Conservation (phyloP, 2,888 invertebrate genomes). For the Cylindroiulus punctatus region DNA sequence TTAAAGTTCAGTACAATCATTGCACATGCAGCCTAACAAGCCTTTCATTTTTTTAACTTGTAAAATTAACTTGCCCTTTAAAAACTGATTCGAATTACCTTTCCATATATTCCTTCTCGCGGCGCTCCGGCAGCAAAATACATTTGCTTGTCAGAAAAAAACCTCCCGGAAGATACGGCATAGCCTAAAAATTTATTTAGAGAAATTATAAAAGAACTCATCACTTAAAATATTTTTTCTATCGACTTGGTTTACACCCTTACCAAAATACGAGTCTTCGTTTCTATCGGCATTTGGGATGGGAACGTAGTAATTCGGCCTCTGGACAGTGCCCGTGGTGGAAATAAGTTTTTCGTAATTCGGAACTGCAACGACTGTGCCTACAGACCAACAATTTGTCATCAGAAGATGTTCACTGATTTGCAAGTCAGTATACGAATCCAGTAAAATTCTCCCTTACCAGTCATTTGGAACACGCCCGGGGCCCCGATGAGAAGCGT, state of each 20-base stretch:
- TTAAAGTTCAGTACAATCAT: neutral
- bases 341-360: constrained; percentile 9
- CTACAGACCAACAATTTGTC: neutral
- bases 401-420: neutral
- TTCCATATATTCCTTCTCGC: constrained; percentile 65
- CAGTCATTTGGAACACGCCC: constrained; percentile 64
- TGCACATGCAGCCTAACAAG: neutral
- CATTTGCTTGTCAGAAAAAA: constrained; percentile 63
- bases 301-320: constrained; percentile 45
- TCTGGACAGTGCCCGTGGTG: constrained; percentile 7
- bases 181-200: constrained; percentile 63
- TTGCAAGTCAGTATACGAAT: neutral
- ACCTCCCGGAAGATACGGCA: constrained; percentile 63
- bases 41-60: neutral
- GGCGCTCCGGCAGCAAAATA: constrained; percentile 71
- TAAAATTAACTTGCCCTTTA: neutral
- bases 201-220: constrained; percentile 25
- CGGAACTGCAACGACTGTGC: constrained; percentile 36
- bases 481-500: constrained; percentile 67
- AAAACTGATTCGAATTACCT: constrained; percentile 60
- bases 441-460: neutral
- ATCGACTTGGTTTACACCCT: constrained; percentile 63
- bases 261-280: constrained; percentile 64
- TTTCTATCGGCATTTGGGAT: constrained; percentile 47
- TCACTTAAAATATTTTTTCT: too few relatives aligned